Conservation (phyloP, 2,113 vertebrate species). For the Passer domesticus region DNA sequence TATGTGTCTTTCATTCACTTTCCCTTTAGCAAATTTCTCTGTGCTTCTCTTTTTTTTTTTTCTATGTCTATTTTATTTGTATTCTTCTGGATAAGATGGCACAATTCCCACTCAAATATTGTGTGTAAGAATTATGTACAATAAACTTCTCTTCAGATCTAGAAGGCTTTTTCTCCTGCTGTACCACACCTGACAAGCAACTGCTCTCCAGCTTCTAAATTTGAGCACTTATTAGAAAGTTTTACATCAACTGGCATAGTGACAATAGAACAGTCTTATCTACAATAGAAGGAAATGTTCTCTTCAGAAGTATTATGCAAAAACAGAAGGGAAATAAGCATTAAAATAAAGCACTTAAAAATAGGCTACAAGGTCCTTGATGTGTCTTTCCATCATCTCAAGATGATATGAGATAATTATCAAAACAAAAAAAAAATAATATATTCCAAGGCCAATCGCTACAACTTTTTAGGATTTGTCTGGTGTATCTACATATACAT, state of each 20-base stretch:
- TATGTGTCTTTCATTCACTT: slow-evolving; percentile 1
- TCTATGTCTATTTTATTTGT: neutral
- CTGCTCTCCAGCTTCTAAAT: slow-evolving; percentile 12
- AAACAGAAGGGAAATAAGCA: neutral
- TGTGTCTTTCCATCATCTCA: neutral
- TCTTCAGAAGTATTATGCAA: slow-evolving; percentile 17
- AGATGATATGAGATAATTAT: neutral
- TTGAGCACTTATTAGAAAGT: slow-evolving; percentile 32
- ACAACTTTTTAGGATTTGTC: neutral
- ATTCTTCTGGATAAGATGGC: slow-evolving; percentile 22
- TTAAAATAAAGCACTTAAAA: slow-evolving; percentile 22
- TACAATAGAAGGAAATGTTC: neutral
- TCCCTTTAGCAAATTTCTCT: neutral
- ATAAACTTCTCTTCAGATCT: neutral
- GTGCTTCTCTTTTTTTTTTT: neutral
- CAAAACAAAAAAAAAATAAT: neutral
- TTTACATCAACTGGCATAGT: slow-evolving; percentile 26
- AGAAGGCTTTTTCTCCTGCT: neutral
- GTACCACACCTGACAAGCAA: neutral
- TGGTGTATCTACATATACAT: neutral
- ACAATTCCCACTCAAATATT: neutral
- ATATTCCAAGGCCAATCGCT: neutral
- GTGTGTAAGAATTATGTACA: neutral
- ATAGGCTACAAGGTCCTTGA: neutral
- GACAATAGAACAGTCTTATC: slow-evolving; percentile 10